A percentile compares a stretch with the other conserved stretches of the same genome.
These are phyloP conservation scores for Uria lomvia DNA, from an alignment of 2,113 vertebrate genomes.

Conservation along the genomic window DNA sequence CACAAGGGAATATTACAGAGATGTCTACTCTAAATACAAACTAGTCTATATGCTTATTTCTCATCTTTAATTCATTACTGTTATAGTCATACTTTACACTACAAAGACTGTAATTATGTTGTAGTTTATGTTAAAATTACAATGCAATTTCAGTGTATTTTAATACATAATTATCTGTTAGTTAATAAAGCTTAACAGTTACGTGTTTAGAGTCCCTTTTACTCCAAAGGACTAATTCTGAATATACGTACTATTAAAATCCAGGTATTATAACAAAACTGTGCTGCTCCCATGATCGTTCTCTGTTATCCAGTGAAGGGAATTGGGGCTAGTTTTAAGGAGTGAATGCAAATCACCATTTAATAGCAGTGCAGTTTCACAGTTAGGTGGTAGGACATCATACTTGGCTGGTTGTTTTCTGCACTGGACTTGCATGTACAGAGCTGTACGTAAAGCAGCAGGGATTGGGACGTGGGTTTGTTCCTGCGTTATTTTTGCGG, in stretches of 20 bases:
- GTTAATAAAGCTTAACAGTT: slow-evolving; percentile 23
- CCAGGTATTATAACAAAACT: not conserved
- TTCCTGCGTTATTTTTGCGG: not conserved
- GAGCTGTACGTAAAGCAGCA: rapidly evolving
- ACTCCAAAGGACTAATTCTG: not conserved
- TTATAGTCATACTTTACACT: not conserved
- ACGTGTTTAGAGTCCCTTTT: not conserved
- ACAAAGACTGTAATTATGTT: not conserved
- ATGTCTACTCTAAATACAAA: not conserved
- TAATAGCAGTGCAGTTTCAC: not conserved
- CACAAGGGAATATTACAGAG: not conserved
- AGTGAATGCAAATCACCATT: not conserved
- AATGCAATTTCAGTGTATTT: not conserved
- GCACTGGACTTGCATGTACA: too few relatives aligned
- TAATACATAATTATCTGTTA: not conserved
- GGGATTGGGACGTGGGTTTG: rapidly evolving
- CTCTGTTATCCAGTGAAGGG: not conserved
- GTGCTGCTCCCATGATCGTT: not conserved
- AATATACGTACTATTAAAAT: not conserved
- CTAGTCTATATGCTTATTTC: not conserved
- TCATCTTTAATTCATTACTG: not conserved
- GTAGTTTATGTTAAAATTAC: not conserved
- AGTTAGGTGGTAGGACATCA: not conserved
- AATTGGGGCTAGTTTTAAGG: not conserved
- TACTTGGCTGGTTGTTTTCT: not conserved